phyloP scores from a whole-genome alignment of 2,797 vertebrate species.

The Bovichtus variegatus region DNA sequence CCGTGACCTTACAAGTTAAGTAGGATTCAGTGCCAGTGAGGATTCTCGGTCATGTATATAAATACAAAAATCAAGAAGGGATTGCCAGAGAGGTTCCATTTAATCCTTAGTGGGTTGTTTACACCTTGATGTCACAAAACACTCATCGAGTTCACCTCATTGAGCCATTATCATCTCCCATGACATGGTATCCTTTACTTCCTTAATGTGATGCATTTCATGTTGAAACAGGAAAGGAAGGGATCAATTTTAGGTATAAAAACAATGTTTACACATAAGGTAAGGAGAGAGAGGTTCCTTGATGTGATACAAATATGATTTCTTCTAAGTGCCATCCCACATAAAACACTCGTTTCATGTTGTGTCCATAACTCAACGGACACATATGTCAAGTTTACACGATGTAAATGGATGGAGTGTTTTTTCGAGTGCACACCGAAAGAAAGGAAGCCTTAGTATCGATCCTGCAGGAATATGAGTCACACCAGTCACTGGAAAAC shows the following conservation, averaged over 20 bases:
- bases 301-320: not conserved
- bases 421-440: no score
- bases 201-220: not conserved
- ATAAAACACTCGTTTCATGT: not conserved
- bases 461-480: not conserved
- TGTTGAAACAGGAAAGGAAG: not conserved
- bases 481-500: not conserved
- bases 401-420: no score
- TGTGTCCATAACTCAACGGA: not conserved
- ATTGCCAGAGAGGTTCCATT: not conserved
- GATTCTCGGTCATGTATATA: not conserved
- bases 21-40: not conserved
- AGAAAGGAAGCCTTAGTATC: not conserved
- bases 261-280: not conserved
- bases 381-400: not conserved
- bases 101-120: not conserved
- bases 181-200: not conserved
- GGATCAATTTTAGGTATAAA: not conserved
- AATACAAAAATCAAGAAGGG: slow-evolving; percentile 4
- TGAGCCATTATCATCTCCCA: not conserved
- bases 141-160: slow-evolving; percentile 1
- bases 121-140: slow-evolving; percentile 2
- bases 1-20: slow-evolving; percentile 2
- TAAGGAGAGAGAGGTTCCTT: no score
- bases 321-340: no score